Conservation (phyloP, 2,113 vertebrate genomes). For the Rattus rattus region DNA sequence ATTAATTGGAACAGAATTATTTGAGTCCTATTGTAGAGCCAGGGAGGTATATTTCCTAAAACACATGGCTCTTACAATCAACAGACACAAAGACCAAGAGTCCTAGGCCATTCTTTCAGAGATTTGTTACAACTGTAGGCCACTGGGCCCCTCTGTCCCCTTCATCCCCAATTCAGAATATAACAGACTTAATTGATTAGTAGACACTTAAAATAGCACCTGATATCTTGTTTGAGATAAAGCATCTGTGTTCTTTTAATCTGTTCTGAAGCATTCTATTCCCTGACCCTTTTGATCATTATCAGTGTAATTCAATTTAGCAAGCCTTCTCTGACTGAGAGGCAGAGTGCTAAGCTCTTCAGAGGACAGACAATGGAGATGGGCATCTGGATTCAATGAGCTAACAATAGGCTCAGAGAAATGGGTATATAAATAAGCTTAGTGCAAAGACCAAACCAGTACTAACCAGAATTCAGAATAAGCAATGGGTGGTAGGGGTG, state of each 20-base stretch:
- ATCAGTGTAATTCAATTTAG: slow-evolving; percentile 70
- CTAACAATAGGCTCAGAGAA: not conserved
- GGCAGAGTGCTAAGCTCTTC: not conserved
- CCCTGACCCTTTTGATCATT: slow-evolving; percentile 59
- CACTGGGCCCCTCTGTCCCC: not conserved
- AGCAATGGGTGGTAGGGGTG: not conserved
- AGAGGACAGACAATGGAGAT: not conserved
- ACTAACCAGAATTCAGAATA: not conserved
- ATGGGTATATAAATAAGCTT: not conserved
- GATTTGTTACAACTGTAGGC: not conserved
- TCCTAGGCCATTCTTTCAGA: not conserved
- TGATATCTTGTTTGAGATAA: slow-evolving; percentile 74
- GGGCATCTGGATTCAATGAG: not conserved
- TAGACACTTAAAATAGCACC: slow-evolving; percentile 55
- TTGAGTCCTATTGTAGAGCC: not conserved
- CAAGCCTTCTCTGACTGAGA: slow-evolving; percentile 18
- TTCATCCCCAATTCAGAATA: not conserved
- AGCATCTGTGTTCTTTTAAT: slow-evolving; percentile 73
- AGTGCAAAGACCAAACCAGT: not conserved
- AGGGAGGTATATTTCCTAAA: not conserved
- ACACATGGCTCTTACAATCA: not conserved
- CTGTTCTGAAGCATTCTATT: slow-evolving; percentile 59
- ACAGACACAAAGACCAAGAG: not conserved
- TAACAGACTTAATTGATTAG: slow-evolving; percentile 60
- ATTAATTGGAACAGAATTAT: not conserved